Conservation (phyloP, 2,888 invertebrate genomes). For the Malthinus flaveolus region DNA sequence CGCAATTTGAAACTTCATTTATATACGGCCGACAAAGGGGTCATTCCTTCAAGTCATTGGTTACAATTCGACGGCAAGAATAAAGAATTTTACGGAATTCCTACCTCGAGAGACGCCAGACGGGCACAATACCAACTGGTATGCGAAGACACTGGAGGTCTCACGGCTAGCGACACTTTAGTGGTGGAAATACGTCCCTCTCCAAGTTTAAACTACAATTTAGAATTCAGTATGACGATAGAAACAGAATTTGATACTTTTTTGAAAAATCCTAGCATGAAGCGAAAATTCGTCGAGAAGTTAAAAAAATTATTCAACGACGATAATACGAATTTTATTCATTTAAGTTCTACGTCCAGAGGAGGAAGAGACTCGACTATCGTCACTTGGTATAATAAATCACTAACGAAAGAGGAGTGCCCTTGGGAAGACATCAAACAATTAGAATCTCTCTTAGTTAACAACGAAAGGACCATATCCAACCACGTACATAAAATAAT, state of each 20-base stretch:
- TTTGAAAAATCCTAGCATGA: slow-evolving; percentile 69
- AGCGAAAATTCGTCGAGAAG: slow-evolving; percentile 81
- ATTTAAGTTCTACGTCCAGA: slow-evolving; percentile 69
- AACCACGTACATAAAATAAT: slow-evolving; percentile 68
- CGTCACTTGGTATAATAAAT: slow-evolving; percentile 81
- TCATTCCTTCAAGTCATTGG: slow-evolving; percentile 75
- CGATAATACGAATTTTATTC: slow-evolving; percentile 70
- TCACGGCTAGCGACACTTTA: slow-evolving; percentile 77
- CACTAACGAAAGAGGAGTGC: slow-evolving; percentile 73
- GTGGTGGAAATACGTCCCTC: slow-evolving; percentile 74
- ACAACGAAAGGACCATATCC: slow-evolving; percentile 60
- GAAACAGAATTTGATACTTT: slow-evolving; percentile 71
- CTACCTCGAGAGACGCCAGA: slow-evolving; percentile 71
- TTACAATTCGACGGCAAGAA: slow-evolving; percentile 86
- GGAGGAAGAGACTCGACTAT: slow-evolving; percentile 62
- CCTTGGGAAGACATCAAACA: slow-evolving; percentile 76
- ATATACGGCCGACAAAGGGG: slow-evolving; percentile 70
- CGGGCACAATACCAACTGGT: slow-evolving; percentile 77
- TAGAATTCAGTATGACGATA: slow-evolving; percentile 81
- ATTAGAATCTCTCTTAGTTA: slow-evolving; percentile 71
- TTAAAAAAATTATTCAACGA: slow-evolving; percentile 77
- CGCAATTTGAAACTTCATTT: slow-evolving; percentile 73
- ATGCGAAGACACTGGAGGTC: slow-evolving; percentile 73
- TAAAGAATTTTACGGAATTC: slow-evolving; percentile 88
- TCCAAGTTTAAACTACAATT: slow-evolving; percentile 66